Conservation (phyloP, 1,140 invertebrate species). For the Bombus superbus region DNA sequence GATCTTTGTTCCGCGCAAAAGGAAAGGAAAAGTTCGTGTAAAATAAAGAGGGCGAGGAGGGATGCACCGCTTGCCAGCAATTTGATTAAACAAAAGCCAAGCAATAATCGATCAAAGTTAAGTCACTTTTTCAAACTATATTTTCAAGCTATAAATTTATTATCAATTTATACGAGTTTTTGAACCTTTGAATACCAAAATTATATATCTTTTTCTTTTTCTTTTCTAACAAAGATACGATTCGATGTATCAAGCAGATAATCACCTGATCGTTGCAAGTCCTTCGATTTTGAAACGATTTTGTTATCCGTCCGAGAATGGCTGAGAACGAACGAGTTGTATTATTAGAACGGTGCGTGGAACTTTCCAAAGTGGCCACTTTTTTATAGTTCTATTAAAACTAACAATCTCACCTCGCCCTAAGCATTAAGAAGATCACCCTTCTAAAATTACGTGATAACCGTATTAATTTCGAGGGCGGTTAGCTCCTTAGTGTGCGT, state of each 20-base stretch:
- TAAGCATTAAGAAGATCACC: not conserved
- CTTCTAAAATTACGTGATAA: not conserved
- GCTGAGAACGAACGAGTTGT: not conserved
- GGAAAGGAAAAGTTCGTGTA: too few relatives aligned
- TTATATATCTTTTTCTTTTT: not conserved
- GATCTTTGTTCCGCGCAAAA: not conserved
- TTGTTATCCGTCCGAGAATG: not conserved
- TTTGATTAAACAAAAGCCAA: too few relatives aligned
- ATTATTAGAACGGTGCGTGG: not conserved
- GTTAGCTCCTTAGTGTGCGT: not conserved
- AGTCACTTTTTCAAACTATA: too few relatives aligned
- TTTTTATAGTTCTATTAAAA: not conserved
- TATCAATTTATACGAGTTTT: not conserved
- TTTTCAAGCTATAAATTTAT: not conserved
- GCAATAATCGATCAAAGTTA: too few relatives aligned
- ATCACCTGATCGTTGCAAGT: not conserved
- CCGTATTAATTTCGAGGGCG: not conserved
- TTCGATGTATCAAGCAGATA: too few relatives aligned
- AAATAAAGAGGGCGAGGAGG: too few relatives aligned
- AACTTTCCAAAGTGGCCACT: not conserved
- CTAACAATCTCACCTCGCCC: not conserved
- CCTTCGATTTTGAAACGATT: not conserved
- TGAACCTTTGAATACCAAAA: not conserved
- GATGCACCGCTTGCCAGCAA: too few relatives aligned
- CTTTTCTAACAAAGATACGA: not conserved